Conservation (phyloP, 2,113 vertebrate genomes). For the Hiodon alosoides region DNA sequence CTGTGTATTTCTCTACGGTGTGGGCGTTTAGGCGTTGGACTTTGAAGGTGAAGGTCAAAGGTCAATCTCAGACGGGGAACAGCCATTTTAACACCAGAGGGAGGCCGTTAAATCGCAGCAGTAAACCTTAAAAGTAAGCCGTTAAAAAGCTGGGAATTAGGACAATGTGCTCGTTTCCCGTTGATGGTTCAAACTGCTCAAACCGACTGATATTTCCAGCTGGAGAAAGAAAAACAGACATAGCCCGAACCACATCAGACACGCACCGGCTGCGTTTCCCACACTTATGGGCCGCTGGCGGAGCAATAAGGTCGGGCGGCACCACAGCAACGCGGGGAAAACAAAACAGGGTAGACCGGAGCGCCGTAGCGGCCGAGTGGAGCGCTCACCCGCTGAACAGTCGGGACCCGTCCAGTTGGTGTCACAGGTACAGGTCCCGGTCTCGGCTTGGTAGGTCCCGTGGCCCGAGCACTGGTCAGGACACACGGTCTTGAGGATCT, state of each 20-base stretch:
- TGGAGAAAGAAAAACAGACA: not conserved
- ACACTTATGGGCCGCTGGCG: not conserved
- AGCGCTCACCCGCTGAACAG: slow-evolving; percentile 83
- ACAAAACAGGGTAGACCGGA: not conserved
- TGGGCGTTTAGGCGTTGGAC: too few relatives aligned
- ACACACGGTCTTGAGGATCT: slow-evolving; percentile 87
- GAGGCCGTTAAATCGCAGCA: too few relatives aligned
- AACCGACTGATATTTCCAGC: not conserved
- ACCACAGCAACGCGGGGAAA: not conserved
- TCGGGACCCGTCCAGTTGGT: slow-evolving; percentile 89
- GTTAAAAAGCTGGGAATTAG: not conserved
- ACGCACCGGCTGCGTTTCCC: not conserved
- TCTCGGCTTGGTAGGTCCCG: slow-evolving; percentile 84
- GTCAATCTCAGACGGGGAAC: too few relatives aligned
- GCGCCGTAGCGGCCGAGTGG: not conserved
- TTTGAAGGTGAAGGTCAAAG: too few relatives aligned
- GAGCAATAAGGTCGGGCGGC: not conserved
- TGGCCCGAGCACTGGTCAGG: slow-evolving; percentile 92
- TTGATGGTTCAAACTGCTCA: too few relatives aligned
- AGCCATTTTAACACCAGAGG: too few relatives aligned
- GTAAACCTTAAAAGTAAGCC: too few relatives aligned
- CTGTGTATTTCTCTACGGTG: too few relatives aligned
- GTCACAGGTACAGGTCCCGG: slow-evolving; percentile 83
- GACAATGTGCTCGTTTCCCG: not conserved
- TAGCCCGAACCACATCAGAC: not conserved